Evolutionary conservation across 2,797 vertebrate species (phyloP), one percentile per base, ranked within the genome.

Genomic region (Botia kubotai): DNA sequence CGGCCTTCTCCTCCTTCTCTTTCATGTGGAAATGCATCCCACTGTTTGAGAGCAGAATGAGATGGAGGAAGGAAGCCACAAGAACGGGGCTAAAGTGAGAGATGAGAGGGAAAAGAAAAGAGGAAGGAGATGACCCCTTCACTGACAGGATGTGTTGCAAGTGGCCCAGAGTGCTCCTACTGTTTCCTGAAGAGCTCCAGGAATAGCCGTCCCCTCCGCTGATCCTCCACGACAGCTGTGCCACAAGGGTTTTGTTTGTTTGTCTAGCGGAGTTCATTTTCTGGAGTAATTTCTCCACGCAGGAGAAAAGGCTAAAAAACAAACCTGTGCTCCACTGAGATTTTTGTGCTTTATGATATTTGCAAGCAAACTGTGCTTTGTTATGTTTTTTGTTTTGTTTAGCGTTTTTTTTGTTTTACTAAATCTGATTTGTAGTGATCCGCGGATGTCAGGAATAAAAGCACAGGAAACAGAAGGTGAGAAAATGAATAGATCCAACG

Each of bases 31-130:
- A 82, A 85, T 87, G 29, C 53, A 83, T 75, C 73, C 76, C 53
- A 66, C 46, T 79, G 67, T 87, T 78, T 60, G 63, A 80, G 65
- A 82, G 76, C 57, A 80, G 80, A 79, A 75, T 68, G 80, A 87
- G 88, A 88, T 84, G 85, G 86, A 82, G 76, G 82, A 87, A 83
- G 89, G 87, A 87, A 91, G 87, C 86, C 85, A 75, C 75, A 67
- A 65, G 26, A 60, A 62, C 23, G 33, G n/a, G 57, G 77, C 57
- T 52, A 75, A 66, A 63, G 63, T 46, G 29, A 69, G 71, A 79
- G 33, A 50, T 6, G 67, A 26, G 33, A 66, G 75, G 70, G 2
- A 36, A 50, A 82, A 66, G 63, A 50, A 67, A 68, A 36, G 36
- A 55, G 70, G 67, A 70, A 74, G 48, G 23, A 81, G 75, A 81